These are phyloP conservation scores for Crotalus tigris DNA, from an alignment of 2,113 vertebrate species.

Conservation along the genomic window DNA sequence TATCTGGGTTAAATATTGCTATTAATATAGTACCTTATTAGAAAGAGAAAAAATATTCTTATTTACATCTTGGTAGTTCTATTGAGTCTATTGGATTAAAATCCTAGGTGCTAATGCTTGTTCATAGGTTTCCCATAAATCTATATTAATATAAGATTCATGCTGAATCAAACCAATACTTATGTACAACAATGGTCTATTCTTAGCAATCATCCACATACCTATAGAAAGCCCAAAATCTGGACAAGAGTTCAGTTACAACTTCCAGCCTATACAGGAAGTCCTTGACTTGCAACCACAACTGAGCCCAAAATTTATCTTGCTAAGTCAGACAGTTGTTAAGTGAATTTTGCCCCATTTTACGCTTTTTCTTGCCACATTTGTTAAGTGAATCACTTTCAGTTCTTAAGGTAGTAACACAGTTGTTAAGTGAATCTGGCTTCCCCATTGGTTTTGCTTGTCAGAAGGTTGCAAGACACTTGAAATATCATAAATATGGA, in stretches of 20 bases:
- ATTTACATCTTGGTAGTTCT: background rate
- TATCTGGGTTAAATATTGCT: background rate
- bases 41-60: conserved; percentile 37
- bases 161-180: background rate
- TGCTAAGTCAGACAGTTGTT: background rate
- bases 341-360: background rate
- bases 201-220: background rate
- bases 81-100: background rate
- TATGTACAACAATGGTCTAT: background rate
- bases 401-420: background rate
- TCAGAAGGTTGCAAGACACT: background rate
- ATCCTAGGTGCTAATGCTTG: background rate
- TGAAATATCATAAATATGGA: too few relatives aligned
- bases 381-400: background rate
- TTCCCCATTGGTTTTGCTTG: background rate
- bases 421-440: background rate
- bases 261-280: background rate
- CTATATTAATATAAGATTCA: background rate
- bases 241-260: background rate
- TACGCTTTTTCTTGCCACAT: background rate
- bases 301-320: background rate
- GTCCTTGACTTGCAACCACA: background rate
- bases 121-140: background rate
- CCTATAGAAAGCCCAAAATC: background rate
- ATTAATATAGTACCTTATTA: conserved; percentile 1